These are phyloP conservation scores for Drosophila rellima DNA, from an alignment of 2,888 invertebrate genomes.

Conservation along the genomic window DNA sequence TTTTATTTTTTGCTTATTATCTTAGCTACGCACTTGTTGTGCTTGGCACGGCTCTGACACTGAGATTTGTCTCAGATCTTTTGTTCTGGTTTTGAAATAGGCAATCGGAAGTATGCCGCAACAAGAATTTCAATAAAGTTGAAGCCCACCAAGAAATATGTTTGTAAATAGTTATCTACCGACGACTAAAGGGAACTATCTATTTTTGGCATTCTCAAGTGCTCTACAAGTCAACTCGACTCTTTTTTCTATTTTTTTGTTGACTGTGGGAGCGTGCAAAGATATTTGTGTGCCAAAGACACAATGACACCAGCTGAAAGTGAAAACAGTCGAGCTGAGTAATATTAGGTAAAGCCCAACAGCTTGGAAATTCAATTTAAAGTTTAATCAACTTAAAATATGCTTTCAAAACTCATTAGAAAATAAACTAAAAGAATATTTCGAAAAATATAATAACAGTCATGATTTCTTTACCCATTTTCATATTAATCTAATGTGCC, in stretches of 20 bases:
- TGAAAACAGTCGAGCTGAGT: background rate
- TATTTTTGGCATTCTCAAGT: conserved; percentile 65
- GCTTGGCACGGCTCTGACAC: conserved; percentile 34
- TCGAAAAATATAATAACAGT: no score
- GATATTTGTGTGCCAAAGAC: conserved; percentile 4
- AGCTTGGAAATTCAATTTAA: background rate
- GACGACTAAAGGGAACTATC: conserved; percentile 43
- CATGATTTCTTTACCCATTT: background rate
- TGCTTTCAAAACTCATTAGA: background rate
- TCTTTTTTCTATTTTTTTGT: conserved; percentile 4
- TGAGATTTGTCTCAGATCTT: conserved; percentile 45
- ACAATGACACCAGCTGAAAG: conserved; percentile 46
- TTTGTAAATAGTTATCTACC: background rate
- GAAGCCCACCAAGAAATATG: conserved; percentile 29
- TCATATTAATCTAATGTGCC: background rate
- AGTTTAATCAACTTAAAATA: background rate
- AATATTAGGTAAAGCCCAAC: background rate
- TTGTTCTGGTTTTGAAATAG: conserved; percentile 41
- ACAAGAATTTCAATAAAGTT: conserved; percentile 48
- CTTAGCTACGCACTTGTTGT: conserved; percentile 40
- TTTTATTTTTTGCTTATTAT: conserved; percentile 3
- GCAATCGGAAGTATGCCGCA: conserved; percentile 57
- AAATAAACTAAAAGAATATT: background rate
- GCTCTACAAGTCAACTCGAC: conserved; percentile 50
- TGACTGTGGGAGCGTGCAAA: conserved; percentile 16